Percentiles rank a stretch among this genome's conserved stretches.
phyloP scores from a whole-genome alignment of 1,140 invertebrate genomes.

The Hylaeus anthracinus region DNA sequence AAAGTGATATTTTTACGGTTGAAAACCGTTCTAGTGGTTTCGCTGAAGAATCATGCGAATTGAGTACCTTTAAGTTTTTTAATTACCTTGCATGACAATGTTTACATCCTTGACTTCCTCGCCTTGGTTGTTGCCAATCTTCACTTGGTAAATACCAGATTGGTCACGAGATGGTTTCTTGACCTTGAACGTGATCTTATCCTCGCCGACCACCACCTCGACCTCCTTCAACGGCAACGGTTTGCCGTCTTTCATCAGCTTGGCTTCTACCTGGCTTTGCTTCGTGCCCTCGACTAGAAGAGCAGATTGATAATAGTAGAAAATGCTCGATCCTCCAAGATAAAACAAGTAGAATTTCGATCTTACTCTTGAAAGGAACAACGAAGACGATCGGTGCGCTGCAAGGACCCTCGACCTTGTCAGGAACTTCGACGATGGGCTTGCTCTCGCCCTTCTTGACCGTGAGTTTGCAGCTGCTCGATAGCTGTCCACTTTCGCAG shows the following conservation, averaged over 20 bases:
- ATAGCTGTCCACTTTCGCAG: conserved; percentile 91
- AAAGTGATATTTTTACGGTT: no score
- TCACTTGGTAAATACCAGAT: conserved; percentile 92
- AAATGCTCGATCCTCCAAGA: no score
- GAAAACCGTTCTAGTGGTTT: no score
- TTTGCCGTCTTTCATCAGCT: conserved; percentile 94
- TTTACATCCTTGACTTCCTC: conserved; percentile 92
- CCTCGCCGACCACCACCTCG: conserved; percentile 93
- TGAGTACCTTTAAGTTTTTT: neutral
- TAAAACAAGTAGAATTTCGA: no score
- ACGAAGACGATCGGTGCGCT: conserved; percentile 90
- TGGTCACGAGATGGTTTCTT: conserved; percentile 92
- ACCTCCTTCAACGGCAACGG: conserved; percentile 92
- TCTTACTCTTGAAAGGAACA: conserved; percentile 94
- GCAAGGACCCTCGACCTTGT: conserved; percentile 90
- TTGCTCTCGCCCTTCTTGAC: conserved; percentile 93
- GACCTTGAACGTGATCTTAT: conserved; percentile 93
- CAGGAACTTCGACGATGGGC: conserved; percentile 90
- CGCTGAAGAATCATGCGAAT: no score
- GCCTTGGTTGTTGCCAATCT: conserved; percentile 92
- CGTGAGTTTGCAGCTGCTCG: conserved; percentile 89
- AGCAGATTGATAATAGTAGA: no score
- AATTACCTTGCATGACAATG: conserved; percentile 91
- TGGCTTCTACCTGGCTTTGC: conserved; percentile 92
- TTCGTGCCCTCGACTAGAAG: conserved; percentile 90